Percentiles rank a stretch among this genome's conserved stretches.
Conservation (phyloP, 2,113 vertebrate genomes). For the Varanus komodoensis region DNA sequence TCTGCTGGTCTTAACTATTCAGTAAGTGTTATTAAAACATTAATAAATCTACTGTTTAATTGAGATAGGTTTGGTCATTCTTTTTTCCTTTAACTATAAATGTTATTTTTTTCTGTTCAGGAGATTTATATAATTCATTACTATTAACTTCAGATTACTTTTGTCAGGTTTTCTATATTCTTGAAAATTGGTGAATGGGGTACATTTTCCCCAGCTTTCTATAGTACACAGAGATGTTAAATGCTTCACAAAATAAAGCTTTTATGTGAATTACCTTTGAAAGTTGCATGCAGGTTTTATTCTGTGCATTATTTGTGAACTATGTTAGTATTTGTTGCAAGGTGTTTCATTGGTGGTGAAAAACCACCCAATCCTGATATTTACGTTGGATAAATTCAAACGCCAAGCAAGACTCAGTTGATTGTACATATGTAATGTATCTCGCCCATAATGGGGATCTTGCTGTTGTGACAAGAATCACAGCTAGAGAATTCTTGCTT, state of each 20-base stretch:
- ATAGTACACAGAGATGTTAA: neutral
- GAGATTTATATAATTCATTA: neutral
- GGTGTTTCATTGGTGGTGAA: slow-evolving; percentile 16
- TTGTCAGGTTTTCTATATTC: neutral
- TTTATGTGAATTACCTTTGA: slow-evolving; percentile 15
- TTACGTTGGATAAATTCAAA: slow-evolving; percentile 58
- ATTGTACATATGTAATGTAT: slow-evolving; percentile 38
- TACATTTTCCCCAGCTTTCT: neutral
- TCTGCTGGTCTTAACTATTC: neutral
- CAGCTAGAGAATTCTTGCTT: slow-evolving; percentile 50
- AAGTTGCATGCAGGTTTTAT: slow-evolving; percentile 7
- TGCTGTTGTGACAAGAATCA: slow-evolving; percentile 46
- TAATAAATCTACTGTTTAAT: neutral
- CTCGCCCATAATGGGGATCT: slow-evolving; percentile 71
- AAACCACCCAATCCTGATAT: slow-evolving; percentile 44
- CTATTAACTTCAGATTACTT: neutral
- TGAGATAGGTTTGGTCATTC: neutral
- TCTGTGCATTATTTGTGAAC: slow-evolving; percentile 47
- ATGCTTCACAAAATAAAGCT: neutral
- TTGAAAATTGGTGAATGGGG: neutral
- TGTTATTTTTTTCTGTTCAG: neutral
- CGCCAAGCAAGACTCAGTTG: slow-evolving; percentile 13
- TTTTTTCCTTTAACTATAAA: neutral
- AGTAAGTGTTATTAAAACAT: neutral
- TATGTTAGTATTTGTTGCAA: slow-evolving; percentile 32